phyloP scores from a whole-genome alignment of 2,797 vertebrate genomes.

The Xiphorhynchus erythropygius region DNA sequence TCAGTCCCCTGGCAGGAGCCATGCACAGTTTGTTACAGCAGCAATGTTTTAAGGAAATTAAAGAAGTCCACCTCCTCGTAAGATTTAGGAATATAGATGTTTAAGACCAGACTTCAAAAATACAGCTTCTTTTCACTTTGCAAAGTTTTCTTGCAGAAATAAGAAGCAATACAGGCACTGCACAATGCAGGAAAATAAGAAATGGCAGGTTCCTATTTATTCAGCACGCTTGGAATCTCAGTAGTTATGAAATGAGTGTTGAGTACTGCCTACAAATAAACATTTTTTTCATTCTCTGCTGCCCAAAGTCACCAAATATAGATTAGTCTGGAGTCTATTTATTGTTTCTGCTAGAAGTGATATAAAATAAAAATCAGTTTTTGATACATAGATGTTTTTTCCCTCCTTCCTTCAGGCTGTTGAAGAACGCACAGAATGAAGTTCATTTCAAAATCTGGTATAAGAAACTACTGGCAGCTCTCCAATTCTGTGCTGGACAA shows the following conservation, averaged over 20 bases:
- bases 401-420: constrained; percentile 67
- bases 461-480: constrained; percentile 71
- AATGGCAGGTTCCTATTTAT: constrained; percentile 52
- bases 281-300: neutral
- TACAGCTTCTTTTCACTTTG: neutral
- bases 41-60: neutral
- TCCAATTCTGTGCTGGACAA: constrained; percentile 75
- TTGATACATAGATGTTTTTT: constrained; percentile 23
- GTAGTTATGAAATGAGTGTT: constrained; percentile 40
- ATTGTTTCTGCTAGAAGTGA: constrained; percentile 17
- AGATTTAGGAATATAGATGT: neutral
- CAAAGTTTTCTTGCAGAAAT: neutral
- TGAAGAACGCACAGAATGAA: constrained; percentile 75
- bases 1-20: neutral
- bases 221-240: constrained; percentile 34
- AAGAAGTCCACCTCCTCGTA: neutral
- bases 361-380: constrained; percentile 14
- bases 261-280: constrained; percentile 36
- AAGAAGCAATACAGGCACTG: neutral
- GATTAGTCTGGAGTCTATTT: neutral
- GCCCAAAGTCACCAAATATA: neutral
- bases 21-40: neutral
- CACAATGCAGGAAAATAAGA: neutral
- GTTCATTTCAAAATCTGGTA: constrained; percentile 76
- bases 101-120: neutral